These are phyloP conservation scores for Mellilla xanthometata DNA, from an alignment of 2,888 invertebrate species.

Conservation along the genomic window DNA sequence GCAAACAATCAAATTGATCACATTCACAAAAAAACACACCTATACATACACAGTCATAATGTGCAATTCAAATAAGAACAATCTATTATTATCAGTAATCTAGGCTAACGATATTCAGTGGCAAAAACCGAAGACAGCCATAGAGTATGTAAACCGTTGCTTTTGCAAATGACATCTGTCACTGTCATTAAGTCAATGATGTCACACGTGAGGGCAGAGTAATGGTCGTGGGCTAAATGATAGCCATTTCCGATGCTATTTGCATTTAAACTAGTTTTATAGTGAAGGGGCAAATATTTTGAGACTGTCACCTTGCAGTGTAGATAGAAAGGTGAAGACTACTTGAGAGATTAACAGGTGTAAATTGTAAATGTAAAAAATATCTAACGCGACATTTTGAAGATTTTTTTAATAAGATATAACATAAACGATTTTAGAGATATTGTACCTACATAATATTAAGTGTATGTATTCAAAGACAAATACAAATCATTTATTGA, in stretches of 20 bases:
- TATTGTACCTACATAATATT: too few relatives aligned
- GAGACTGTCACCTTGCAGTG: too few relatives aligned
- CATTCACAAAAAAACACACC: conserved; percentile 9
- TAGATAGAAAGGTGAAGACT: too few relatives aligned
- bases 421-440: too few relatives aligned
- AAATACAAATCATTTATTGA: too few relatives aligned
- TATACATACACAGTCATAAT: conserved; percentile 4
- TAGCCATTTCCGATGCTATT: not conserved
- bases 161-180: conserved; percentile 27
- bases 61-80: conserved; percentile 15
- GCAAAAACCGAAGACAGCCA: conserved; percentile 20
- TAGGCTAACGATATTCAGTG: conserved; percentile 29
- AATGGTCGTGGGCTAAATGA: conserved; percentile 9
- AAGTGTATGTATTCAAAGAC: too few relatives aligned
- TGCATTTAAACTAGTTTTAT: conserved; percentile 6
- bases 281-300: not conserved
- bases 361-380: too few relatives aligned
- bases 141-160: conserved; percentile 16
- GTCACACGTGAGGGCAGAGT: conserved; percentile 11
- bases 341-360: too few relatives aligned
- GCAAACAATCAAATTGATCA: too few relatives aligned
- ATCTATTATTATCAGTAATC: conserved; percentile 22
- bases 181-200: conserved; percentile 25
- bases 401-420: too few relatives aligned
- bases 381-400: too few relatives aligned